Conservation (phyloP, 1,140 invertebrate genomes). For the Linepithema humile region DNA sequence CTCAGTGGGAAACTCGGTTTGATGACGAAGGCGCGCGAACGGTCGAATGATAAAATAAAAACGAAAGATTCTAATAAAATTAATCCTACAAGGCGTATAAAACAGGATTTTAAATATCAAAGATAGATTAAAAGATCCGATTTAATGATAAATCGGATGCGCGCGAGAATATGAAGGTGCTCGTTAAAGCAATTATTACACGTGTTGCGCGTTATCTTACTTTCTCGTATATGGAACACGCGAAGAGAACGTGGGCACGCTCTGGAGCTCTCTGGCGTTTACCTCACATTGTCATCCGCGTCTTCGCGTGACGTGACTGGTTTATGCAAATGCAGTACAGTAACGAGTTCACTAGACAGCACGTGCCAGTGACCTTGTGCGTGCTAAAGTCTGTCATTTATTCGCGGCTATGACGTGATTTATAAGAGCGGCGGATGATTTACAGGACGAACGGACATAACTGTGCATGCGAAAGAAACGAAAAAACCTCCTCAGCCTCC, state of each 20-base stretch:
- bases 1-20: neutral
- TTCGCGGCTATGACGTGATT: slow-evolving; percentile 67
- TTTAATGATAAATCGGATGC: neutral
- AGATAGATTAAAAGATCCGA: neutral
- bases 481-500: neutral
- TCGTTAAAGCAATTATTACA: neutral
- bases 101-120: neutral
- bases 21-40: neutral
- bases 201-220: neutral
- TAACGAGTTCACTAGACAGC: slow-evolving; percentile 38
- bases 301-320: slow-evolving; percentile 64
- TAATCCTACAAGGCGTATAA: neutral
- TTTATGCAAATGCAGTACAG: slow-evolving; percentile 71
- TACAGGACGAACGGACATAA: slow-evolving; percentile 63
- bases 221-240: neutral
- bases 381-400: slow-evolving; percentile 73
- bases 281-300: neutral
- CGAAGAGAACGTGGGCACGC: neutral
- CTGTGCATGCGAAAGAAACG: neutral
- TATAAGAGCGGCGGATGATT: slow-evolving; percentile 70
- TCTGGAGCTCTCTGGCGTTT: neutral
- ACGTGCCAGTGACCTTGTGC: slow-evolving; percentile 40
- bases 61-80: neutral
- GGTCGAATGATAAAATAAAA: neutral
- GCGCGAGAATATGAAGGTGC: neutral